Evolutionary conservation across 2,888 invertebrate species (phyloP), one percentile per base, ranked within the genome.

Genomic region (Phortica okadai): DNA sequence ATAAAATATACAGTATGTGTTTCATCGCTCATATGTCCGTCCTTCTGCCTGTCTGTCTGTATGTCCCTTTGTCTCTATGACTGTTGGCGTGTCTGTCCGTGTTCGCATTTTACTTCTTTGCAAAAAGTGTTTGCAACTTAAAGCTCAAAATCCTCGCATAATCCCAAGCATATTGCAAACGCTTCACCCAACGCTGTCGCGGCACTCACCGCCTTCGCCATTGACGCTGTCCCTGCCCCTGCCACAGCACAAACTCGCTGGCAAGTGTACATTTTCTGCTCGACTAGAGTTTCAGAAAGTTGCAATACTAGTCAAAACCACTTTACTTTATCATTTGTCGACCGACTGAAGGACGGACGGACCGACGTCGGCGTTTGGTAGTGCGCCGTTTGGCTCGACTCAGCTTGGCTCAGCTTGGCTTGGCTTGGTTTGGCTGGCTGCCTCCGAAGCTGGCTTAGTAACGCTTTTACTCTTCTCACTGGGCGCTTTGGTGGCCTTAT

Each of bases 41-140:
- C 33, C 11, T 21, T n/a, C 25, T 21, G 11, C 7, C 58, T 58
- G 69, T 72, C 54, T 78, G 33, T 56, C 69, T 1, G 14, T 45
- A 1, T 8, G 4, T 8, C 16, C 21, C 45, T 45, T 21, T 21
- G 21, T n/a, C 21, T 16, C n/a, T n/a, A 33, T 58, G 73, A 64
- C 62, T 78, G 33, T 56, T 45, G 8, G 14, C n/a, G n/a, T 44
- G 44, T 14, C 21, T 16, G 6, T 16, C 16, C 82, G 83, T 84
- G 83, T 67, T 33, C 42, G 42, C 42, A 66, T 5, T 70, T 54
- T 50, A 14, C 45, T 69, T 70, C 80, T 85, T 86, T 85, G 86
- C 84, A 84, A 86, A 85, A 85, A 86, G 83, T 85, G 85, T 85
- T 85, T 86, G 83, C 85, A 85, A 85, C 86, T 86, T 86, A 85